Evolutionary conservation across 2,888 invertebrate genomes (phyloP).

Genomic region (Mythimna pallens): DNA sequence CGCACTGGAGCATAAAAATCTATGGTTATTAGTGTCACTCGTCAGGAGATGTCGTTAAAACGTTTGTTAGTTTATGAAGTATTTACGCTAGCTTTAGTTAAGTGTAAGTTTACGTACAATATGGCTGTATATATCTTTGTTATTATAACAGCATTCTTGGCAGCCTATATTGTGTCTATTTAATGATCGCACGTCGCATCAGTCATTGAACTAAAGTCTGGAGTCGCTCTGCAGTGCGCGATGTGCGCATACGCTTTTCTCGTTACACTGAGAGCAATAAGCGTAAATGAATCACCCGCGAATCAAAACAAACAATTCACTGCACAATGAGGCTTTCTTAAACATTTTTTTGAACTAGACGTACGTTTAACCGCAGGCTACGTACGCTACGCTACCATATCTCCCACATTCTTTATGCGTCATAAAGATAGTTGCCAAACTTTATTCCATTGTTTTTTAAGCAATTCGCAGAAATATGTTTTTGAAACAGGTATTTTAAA

Average conservation of each 20-base stretch:
- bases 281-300: constrained; percentile 59
- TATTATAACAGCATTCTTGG: constrained; percentile 66
- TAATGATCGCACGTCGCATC: constrained; percentile 64
- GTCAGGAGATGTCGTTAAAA: constrained; percentile 57
- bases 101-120: constrained; percentile 32
- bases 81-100: constrained; percentile 56
- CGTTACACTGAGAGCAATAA: constrained; percentile 56
- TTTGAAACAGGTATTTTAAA: constrained; percentile 39
- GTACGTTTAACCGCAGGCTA: constrained; percentile 13
- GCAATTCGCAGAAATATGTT: constrained; percentile 36
- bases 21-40: constrained; percentile 53
- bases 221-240: constrained; percentile 52
- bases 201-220: constrained; percentile 68
- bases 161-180: constrained; percentile 67
- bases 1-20: constrained; percentile 32
- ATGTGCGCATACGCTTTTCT: constrained; percentile 47
- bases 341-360: constrained; percentile 11
- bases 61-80: constrained; percentile 51
- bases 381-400: constrained; percentile 16
- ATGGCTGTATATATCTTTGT: constrained; percentile 47
- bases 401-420: constrained; percentile 24
- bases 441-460: constrained; percentile 50
- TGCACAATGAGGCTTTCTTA: constrained; percentile 29
- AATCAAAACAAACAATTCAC: constrained; percentile 58
- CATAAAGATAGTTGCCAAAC: constrained; percentile 50